Conservation (phyloP, 2,113 vertebrate genomes). For the Tinamus guttatus region DNA sequence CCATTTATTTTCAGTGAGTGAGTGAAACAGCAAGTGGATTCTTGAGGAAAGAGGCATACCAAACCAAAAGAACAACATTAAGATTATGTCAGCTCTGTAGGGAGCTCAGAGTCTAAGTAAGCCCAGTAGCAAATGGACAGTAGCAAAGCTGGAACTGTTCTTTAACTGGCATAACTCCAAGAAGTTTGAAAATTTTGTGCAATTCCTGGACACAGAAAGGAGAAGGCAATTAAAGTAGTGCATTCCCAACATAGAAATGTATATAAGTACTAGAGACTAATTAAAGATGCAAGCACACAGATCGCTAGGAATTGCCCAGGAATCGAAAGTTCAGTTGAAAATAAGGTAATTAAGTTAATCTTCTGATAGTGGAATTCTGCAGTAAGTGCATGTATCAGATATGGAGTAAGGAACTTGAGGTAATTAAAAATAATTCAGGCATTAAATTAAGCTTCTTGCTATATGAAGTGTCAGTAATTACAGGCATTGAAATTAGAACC, state of each 20-base stretch:
- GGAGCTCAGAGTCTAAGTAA: not conserved
- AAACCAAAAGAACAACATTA: not conserved
- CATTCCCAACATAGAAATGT: not conserved
- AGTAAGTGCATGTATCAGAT: slow-evolving; percentile 38
- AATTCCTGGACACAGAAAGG: not conserved
- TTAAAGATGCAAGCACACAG: slow-evolving; percentile 33
- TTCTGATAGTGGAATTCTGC: slow-evolving; percentile 64
- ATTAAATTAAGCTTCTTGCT: slow-evolving; percentile 68
- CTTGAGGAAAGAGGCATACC: not conserved
- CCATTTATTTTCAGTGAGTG: not conserved
- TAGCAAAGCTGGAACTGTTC: not conserved
- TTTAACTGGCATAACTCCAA: accelerated
- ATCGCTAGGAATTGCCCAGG: slow-evolving; percentile 44
- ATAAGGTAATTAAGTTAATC: slow-evolving; percentile 66
- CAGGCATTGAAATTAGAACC: slow-evolving; percentile 59
- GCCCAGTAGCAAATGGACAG: not conserved
- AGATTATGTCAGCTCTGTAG: not conserved
- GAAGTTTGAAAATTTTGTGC: not conserved
- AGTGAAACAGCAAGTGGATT: not conserved
- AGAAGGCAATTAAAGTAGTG: not conserved
- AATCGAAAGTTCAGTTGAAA: slow-evolving; percentile 60
- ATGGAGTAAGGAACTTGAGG: slow-evolving; percentile 48
- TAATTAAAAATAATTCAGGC: slow-evolving; percentile 68
- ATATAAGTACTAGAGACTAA: slow-evolving; percentile 1
- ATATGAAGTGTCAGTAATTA: slow-evolving; percentile 48